Evolutionary conservation across 1,140 invertebrate species (phyloP).

Genomic region (Drusus annulatus): DNA sequence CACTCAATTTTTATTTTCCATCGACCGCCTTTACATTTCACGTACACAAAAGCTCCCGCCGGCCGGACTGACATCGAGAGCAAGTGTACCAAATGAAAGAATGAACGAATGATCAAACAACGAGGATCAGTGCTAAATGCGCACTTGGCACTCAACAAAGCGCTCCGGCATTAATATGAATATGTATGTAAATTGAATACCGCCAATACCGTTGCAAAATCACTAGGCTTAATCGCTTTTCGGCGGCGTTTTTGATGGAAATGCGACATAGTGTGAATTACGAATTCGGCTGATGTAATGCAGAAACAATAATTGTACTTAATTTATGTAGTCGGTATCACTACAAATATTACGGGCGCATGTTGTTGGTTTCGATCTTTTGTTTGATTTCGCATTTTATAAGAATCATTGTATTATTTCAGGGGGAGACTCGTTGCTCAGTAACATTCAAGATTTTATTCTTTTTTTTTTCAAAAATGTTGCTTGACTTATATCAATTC

Average conservation of each 20-base stretch:
- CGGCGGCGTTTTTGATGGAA: neutral
- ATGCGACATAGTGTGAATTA: too few species aligned
- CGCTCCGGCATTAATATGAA: conserved; percentile 25
- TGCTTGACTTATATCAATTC: too few species aligned
- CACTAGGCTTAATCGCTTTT: conserved; percentile 7
- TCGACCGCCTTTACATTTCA: conserved; percentile 11
- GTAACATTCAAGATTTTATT: too few species aligned
- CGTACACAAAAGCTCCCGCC: conserved; percentile 34
- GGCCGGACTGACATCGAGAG: conserved; percentile 26
- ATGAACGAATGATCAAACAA: conserved; percentile 30
- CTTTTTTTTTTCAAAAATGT: too few species aligned
- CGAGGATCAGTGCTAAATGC: conserved; percentile 18
- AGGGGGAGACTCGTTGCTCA: too few species aligned
- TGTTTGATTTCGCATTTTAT: too few species aligned
- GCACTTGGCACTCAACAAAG: neutral
- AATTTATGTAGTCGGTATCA: too few species aligned
- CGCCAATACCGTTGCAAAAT: conserved; percentile 23
- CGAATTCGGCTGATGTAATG: too few species aligned
- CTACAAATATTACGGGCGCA: too few species aligned
- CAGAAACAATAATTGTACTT: too few species aligned
- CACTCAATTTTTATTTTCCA: conserved; percentile 44
- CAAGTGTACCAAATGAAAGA: conserved; percentile 12
- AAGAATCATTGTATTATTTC: too few species aligned
- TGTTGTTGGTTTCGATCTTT: too few species aligned
- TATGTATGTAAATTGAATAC: conserved; percentile 30